Percentiles rank a stretch among this genome's conserved stretches.
phyloP scores from a whole-genome alignment of 2,113 vertebrate species.

The Rhinolophus sinicus region DNA sequence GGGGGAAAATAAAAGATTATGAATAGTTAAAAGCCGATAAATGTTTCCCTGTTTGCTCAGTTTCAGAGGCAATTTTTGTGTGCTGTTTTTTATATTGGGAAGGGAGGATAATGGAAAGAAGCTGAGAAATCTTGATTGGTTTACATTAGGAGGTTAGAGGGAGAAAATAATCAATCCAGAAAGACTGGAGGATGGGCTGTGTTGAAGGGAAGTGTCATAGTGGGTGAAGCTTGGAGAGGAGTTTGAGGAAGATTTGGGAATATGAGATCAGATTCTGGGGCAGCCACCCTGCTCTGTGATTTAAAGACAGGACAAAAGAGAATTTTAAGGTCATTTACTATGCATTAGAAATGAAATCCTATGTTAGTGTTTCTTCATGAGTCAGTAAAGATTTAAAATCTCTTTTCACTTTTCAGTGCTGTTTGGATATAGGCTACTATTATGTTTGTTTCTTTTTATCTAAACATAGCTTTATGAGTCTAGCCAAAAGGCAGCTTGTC shows the following conservation, averaged over 20 bases:
- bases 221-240: not conserved
- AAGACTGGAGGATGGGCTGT: not conserved
- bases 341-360: not conserved
- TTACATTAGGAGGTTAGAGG: not conserved
- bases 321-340: not conserved
- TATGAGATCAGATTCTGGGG: not conserved
- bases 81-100: not conserved
- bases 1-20: not conserved
- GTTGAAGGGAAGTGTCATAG: not conserved
- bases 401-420: not conserved
- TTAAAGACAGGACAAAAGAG: not conserved
- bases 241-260: not conserved
- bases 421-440: not conserved
- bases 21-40: not conserved
- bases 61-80: not conserved
- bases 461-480: not conserved
- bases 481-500: not conserved
- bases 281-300: not conserved
- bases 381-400: not conserved
- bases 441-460: conserved; percentile 39
- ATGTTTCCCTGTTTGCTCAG: not conserved
- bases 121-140: not conserved
- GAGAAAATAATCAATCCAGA: not conserved
- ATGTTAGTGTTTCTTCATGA: not conserved
- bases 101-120: not conserved